Evolutionary conservation across 2,888 invertebrate genomes (phyloP).

Genomic region (Scaptomyza reducta): DNA sequence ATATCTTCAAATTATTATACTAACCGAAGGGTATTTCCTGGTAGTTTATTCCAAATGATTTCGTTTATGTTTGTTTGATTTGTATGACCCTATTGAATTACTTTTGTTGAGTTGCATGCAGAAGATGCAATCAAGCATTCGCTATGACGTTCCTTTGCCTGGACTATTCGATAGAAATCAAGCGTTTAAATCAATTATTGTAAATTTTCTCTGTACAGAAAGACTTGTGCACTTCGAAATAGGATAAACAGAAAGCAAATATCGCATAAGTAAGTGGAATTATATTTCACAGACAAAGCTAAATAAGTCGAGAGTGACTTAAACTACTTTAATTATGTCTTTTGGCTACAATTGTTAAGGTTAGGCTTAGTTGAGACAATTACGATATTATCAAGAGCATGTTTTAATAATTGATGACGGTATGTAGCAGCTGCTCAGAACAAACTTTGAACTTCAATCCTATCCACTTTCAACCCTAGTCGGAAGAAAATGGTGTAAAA

Average conservation of each 20-base stretch:
- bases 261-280: neutral
- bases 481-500: neutral
- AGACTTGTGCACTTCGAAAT: neutral
- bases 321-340: neutral
- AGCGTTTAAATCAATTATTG: slow-evolving; percentile 47
- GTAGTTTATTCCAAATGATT: neutral
- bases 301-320: neutral
- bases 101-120: slow-evolving; percentile 23
- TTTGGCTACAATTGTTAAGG: neutral
- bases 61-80: slow-evolving; percentile 3
- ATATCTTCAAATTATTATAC: too few relatives aligned
- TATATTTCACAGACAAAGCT: neutral
- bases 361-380: neutral
- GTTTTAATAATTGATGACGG: neutral
- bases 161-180: slow-evolving; percentile 23
- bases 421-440: neutral
- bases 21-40: slow-evolving; percentile 1
- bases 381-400: neutral
- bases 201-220: slow-evolving; percentile 3
- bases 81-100: slow-evolving; percentile 11
- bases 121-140: slow-evolving; percentile 27
- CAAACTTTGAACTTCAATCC: neutral
- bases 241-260: neutral
- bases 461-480: neutral
- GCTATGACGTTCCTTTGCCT: slow-evolving; percentile 3